Evolutionary conservation across 1,140 invertebrate genomes (phyloP).

Genomic region (Drosophila novamexicana): DNA sequence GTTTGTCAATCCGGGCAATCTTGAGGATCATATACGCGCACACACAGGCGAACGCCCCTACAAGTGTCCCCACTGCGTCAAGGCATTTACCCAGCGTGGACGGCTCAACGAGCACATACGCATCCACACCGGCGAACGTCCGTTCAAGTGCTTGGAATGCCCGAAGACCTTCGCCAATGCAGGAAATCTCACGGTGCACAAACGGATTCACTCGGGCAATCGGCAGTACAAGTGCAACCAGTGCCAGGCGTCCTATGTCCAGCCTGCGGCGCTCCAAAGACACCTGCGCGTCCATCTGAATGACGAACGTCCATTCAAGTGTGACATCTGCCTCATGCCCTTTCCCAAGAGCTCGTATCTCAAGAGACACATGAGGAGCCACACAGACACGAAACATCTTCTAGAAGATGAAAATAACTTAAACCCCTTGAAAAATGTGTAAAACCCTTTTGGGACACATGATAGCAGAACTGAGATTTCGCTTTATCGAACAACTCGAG

Average conservation of each 20-base stretch:
- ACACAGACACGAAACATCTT: conserved; percentile 1
- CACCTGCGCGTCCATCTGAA: conserved; percentile 21
- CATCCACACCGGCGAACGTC: conserved; percentile 20
- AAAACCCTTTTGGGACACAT: background rate
- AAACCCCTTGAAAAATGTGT: background rate
- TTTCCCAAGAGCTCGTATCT: conserved; percentile 10
- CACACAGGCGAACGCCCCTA: conserved; percentile 34
- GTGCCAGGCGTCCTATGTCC: conserved; percentile 31
- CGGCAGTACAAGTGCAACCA: conserved; percentile 25
- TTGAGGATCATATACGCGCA: conserved; percentile 19
- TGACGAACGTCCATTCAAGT: conserved; percentile 24
- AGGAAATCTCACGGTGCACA: conserved; percentile 33
- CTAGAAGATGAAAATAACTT: background rate
- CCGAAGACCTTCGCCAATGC: conserved; percentile 32
- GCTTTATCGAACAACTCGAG: background rate
- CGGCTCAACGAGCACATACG: conserved; percentile 28
- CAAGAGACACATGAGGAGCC: conserved; percentile 26
- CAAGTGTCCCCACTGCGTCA: conserved; percentile 32
- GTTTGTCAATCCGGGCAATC: conserved; percentile 20
- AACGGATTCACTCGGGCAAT: conserved; percentile 18
- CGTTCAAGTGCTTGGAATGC: conserved; percentile 23
- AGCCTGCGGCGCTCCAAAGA: conserved; percentile 27
- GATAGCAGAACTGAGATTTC: background rate
- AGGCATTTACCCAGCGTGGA: conserved; percentile 33
- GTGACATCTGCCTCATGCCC: conserved; percentile 12